A percentile compares a stretch with the other conserved stretches of the same genome.
Conservation (phyloP, 2,113 vertebrate species). For the Neodontobutis hainanensis region DNA sequence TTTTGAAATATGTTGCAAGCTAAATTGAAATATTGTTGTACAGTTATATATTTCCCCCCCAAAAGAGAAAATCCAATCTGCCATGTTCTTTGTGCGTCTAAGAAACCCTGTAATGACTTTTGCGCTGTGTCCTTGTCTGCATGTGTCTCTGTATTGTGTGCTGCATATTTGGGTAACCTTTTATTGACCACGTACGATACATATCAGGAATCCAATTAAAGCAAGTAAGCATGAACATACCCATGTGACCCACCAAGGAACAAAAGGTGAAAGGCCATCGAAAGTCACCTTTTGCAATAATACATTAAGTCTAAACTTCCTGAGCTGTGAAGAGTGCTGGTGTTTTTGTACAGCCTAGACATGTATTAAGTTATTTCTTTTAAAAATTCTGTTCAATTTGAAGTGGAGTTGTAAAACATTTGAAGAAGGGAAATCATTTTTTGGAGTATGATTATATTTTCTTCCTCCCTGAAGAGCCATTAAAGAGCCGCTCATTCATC, state of each 20-base stretch:
- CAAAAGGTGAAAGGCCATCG: slow-evolving; percentile 12
- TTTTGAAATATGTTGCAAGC: not conserved
- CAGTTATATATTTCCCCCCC: not conserved
- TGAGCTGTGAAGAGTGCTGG: not conserved
- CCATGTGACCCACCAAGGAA: slow-evolving; percentile 3
- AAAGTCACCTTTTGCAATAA: not conserved
- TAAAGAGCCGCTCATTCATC: slow-evolving; percentile 60
- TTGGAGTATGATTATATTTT: slow-evolving; percentile 42
- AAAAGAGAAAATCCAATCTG: slow-evolving; percentile 22
- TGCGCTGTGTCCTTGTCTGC: slow-evolving; percentile 15
- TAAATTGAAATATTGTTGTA: not conserved
- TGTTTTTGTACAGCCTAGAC: too few species aligned
- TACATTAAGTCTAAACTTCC: not conserved
- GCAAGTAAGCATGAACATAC: slow-evolving; percentile 1
- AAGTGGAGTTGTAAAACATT: slow-evolving; percentile 19
- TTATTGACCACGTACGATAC: slow-evolving; percentile 9
- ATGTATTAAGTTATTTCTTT: slow-evolving; percentile 33
- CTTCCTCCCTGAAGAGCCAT: slow-evolving; percentile 32
- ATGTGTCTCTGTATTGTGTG: slow-evolving; percentile 21
- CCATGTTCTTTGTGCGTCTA: slow-evolving; percentile 11
- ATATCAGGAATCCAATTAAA: slow-evolving; percentile 12
- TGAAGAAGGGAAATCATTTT: slow-evolving; percentile 35
- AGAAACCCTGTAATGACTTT: slow-evolving; percentile 29
- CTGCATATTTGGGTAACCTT: slow-evolving; percentile 8
- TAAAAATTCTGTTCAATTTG: slow-evolving; percentile 23